phyloP scores from a whole-genome alignment of 2,888 invertebrate species.

The Dexiosoma caninum region DNA sequence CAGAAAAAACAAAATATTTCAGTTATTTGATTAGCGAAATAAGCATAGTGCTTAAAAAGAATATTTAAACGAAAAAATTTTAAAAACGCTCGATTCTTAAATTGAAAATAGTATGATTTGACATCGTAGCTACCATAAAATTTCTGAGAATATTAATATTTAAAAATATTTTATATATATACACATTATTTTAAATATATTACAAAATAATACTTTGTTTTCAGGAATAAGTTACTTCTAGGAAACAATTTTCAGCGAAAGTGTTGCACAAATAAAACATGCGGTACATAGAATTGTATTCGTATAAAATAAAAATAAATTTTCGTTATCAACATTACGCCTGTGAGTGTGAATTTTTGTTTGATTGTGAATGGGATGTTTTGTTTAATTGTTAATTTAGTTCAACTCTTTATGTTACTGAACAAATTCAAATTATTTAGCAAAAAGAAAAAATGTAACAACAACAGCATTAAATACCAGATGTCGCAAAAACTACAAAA shows the following conservation, averaged over 20 bases:
- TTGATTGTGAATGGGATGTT: conserved; percentile 16
- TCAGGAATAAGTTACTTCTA: neutral
- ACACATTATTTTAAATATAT: neutral
- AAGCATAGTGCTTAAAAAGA: no score
- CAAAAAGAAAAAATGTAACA: conserved; percentile 2
- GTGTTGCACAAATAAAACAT: conserved; percentile 6
- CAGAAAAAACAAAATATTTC: no score
- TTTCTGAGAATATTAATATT: no score
- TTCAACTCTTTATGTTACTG: neutral
- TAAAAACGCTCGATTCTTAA: no score
- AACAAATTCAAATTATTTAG: conserved; percentile 2
- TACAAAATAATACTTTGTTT: neutral
- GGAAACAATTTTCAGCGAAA: conserved; percentile 3
- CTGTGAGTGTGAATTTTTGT: neutral
- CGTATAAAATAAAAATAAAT: neutral
- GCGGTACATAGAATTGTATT: neutral
- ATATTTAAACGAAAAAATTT: no score
- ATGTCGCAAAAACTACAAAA: conserved; percentile 33
- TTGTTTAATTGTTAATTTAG: conserved; percentile 9
- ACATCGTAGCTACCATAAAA: no score
- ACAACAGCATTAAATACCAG: neutral
- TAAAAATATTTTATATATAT: neutral
- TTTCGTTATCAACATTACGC: conserved; percentile 24
- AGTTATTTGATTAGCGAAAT: no score
- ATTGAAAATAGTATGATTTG: no score